phyloP scores from a whole-genome alignment of 2,113 vertebrate genomes.

The Apteryx owenii region DNA sequence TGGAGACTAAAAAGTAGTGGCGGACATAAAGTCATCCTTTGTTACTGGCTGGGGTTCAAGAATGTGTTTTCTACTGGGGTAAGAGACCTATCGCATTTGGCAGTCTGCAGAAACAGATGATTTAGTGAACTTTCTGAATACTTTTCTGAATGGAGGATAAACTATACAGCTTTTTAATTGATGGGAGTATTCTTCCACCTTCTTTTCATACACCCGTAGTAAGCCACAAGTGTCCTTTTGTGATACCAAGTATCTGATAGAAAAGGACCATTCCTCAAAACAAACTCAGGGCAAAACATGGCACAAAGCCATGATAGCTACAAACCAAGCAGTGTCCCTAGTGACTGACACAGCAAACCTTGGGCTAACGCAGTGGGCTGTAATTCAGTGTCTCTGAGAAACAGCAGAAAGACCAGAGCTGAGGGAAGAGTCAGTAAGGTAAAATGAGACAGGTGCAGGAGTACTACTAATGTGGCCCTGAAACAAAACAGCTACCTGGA shows the following conservation, averaged over 20 bases:
- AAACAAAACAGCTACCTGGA: constrained; percentile 60
- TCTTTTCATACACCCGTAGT: background rate
- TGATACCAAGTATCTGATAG: background rate
- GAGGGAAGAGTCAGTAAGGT: constrained; percentile 35
- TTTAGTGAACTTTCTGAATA: background rate
- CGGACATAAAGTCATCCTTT: background rate
- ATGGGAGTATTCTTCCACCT: background rate
- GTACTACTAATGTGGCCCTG: constrained; percentile 29
- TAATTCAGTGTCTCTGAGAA: constrained; percentile 39
- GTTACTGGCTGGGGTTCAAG: background rate
- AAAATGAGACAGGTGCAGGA: constrained; percentile 44
- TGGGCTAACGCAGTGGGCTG: background rate
- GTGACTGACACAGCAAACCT: background rate
- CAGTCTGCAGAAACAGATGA: background rate
- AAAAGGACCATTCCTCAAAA: background rate
- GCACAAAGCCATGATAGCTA: background rate
- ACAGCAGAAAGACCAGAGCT: constrained; percentile 22
- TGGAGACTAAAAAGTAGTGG: background rate
- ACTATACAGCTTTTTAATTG: background rate
- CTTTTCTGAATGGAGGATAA: background rate
- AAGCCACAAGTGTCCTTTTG: background rate
- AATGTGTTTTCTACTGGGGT: background rate
- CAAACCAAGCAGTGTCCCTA: background rate
- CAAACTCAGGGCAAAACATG: background rate
- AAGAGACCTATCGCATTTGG: background rate